Percentiles rank a stretch among this genome's conserved stretches.
Conservation (phyloP, 2,888 invertebrate species). For the Lepidochrysops patricia region DNA sequence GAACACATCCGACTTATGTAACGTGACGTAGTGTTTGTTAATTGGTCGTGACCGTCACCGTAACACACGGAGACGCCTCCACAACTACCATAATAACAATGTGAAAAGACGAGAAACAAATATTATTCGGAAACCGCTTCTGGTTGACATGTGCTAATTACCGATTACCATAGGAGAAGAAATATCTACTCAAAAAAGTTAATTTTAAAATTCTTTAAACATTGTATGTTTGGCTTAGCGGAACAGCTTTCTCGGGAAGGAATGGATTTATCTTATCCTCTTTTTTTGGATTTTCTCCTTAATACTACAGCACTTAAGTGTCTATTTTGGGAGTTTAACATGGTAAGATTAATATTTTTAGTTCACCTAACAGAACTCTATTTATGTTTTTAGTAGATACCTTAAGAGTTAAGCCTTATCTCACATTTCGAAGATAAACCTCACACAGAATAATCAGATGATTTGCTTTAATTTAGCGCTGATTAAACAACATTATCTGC, state of each 20-base stretch:
- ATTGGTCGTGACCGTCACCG: not conserved
- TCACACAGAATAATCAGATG: not conserved
- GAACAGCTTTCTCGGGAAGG: too few relatives aligned
- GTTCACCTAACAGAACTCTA: too few relatives aligned
- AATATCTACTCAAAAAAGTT: too few relatives aligned
- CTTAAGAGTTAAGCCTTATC: too few relatives aligned
- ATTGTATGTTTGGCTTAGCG: too few relatives aligned
- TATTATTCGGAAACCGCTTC: not conserved
- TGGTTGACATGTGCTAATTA: not conserved
- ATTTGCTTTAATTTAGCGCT: not conserved
- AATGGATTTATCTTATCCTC: too few relatives aligned
- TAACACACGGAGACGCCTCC: not conserved
- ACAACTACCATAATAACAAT: not conserved
- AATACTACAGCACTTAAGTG: too few relatives aligned
- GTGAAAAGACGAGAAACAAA: slow-evolving; percentile 10
- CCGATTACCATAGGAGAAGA: too few relatives aligned
- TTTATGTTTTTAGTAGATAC: not conserved
- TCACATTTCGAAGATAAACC: not conserved
- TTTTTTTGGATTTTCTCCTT: too few relatives aligned
- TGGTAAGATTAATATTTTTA: too few relatives aligned
- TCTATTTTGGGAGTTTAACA: too few relatives aligned
- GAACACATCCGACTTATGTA: not conserved
- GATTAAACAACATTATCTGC: not conserved
- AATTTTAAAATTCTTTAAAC: too few relatives aligned
- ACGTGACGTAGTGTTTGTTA: not conserved